Evolutionary conservation across 2,797 vertebrate genomes (phyloP).

Genomic region (Nyctibius grandis): DNA sequence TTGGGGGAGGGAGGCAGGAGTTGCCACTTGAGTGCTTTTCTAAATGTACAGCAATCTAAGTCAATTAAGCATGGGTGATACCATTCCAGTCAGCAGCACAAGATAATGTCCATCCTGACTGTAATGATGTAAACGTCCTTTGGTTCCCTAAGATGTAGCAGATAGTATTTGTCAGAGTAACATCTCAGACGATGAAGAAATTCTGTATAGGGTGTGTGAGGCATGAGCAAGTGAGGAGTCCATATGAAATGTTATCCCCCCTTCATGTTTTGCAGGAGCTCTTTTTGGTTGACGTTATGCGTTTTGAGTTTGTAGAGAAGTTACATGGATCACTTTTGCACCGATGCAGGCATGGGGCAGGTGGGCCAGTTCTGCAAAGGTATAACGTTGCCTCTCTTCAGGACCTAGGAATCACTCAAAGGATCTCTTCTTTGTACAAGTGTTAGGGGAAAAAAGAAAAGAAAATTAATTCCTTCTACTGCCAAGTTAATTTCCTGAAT

Average conservation of each 20-base stretch:
- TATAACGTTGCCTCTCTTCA: not conserved
- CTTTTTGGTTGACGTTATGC: not conserved
- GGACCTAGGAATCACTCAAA: not conserved
- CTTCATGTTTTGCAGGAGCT: not conserved
- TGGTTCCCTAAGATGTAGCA: constrained; percentile 22
- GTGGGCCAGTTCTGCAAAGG: not conserved
- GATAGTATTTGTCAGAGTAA: not conserved
- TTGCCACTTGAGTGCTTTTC: constrained; percentile 4
- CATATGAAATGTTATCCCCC: not conserved
- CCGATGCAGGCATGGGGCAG: no score
- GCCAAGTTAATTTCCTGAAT: not conserved
- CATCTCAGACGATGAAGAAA: not conserved
- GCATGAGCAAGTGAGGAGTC: not conserved
- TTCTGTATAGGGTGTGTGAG: not conserved
- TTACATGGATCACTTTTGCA: not conserved
- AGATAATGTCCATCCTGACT: constrained; percentile 64
- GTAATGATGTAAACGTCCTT: constrained; percentile 63
- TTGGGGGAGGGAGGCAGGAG: not conserved
- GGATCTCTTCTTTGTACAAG: not conserved
- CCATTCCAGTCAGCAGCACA: constrained; percentile 70
- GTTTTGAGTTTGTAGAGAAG: not conserved
- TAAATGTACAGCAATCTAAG: not conserved
- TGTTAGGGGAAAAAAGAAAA: not conserved
- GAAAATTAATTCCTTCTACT: not conserved
- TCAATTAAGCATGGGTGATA: constrained; percentile 63